A percentile compares a stretch with the other conserved stretches of the same genome.
Evolutionary conservation across 2,113 vertebrate genomes (phyloP).

Genomic region (Pygoscelis adeliae): DNA sequence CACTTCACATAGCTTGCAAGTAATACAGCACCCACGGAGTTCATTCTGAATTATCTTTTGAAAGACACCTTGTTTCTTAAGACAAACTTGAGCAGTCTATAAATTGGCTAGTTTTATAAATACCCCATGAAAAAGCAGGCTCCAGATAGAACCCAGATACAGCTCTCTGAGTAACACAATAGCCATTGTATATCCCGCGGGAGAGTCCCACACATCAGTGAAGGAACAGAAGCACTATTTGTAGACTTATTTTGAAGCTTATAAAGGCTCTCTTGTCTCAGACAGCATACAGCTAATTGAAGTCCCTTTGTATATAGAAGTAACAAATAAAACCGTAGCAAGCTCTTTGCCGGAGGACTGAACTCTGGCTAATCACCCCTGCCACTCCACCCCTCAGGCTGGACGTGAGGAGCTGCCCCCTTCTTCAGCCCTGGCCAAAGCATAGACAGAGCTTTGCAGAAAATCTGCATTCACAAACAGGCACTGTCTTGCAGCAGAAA

Average conservation of each 20-base stretch:
- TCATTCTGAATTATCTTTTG: not conserved
- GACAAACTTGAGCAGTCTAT: not conserved
- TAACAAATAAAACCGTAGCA: not conserved
- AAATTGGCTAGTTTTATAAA: not conserved
- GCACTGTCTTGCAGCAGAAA: not conserved
- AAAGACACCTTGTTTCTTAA: not conserved
- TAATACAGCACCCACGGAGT: not conserved
- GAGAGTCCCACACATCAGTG: not conserved
- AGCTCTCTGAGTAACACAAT: not conserved
- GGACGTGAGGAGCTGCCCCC: not conserved
- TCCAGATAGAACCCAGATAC: not conserved
- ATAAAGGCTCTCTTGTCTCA: conserved; percentile 43
- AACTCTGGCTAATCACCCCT: not conserved
- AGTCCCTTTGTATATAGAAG: not conserved
- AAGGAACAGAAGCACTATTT: conserved; percentile 11
- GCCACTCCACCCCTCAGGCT: not conserved
- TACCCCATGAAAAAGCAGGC: not conserved
- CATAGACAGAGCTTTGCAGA: not conserved
- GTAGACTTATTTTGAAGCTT: not conserved
- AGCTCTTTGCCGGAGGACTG: not conserved
- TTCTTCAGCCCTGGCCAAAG: not conserved
- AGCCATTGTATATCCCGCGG: not conserved
- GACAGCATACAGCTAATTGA: not conserved
- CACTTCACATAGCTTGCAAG: not conserved
- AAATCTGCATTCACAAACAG: not conserved